phyloP scores from a whole-genome alignment of 2,797 vertebrate genomes.

The Acomys russatus region DNA sequence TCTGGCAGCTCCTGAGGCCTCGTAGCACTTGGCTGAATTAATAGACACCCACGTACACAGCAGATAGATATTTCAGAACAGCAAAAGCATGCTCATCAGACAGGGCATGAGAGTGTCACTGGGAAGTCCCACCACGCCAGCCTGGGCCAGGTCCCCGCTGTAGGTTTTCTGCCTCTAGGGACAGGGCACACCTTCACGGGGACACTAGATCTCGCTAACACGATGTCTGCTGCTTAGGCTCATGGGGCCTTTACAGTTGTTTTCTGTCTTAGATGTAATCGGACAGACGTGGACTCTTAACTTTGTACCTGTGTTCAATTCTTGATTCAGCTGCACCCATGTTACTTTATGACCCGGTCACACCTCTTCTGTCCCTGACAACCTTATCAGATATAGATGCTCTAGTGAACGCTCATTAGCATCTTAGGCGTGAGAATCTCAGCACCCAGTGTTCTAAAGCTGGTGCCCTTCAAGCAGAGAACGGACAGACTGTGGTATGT shows the following conservation, averaged over 20 bases:
- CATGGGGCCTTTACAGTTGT: neutral
- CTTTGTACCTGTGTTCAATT: neutral
- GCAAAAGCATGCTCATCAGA: neutral
- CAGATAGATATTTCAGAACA: neutral
- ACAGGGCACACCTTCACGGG: neutral
- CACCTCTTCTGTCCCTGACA: neutral
- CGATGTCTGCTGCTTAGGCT: neutral
- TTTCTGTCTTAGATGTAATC: neutral
- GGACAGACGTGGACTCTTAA: neutral
- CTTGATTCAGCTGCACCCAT: neutral
- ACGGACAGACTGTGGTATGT: neutral
- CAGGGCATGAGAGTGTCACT: neutral
- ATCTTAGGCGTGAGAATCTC: neutral
- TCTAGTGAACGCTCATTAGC: no score
- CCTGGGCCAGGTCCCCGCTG: neutral
- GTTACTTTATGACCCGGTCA: neutral
- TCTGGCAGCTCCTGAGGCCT: neutral
- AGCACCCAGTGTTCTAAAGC: no score
- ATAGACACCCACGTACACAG: neutral
- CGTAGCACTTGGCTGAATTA: neutral
- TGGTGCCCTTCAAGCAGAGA: neutral
- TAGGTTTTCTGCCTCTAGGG: neutral
- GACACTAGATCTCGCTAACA: neutral
- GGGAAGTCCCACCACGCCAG: fast-evolving
- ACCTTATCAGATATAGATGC: neutral